A percentile compares a stretch with the other conserved stretches of the same genome.
phyloP scores from a whole-genome alignment of 2,797 vertebrate species.

The Lutjanus campechanus region DNA sequence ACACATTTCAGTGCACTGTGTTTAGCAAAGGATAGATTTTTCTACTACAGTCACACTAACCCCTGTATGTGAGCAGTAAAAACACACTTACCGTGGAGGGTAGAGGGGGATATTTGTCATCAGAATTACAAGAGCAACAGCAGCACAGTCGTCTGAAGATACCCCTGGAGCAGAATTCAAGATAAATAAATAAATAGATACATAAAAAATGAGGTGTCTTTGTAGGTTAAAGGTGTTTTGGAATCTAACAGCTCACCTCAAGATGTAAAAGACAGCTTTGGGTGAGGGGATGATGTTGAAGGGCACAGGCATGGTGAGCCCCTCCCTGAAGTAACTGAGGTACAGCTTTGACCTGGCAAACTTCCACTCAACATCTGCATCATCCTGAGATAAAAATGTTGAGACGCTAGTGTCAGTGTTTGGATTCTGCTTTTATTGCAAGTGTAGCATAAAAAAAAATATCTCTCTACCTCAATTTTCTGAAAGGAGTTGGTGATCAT shows the following conservation, averaged over 20 bases:
- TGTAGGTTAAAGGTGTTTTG: background rate
- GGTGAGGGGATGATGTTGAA: conserved; percentile 94
- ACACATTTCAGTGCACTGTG: background rate
- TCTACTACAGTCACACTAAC: background rate
- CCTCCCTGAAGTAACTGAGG: conserved; percentile 92
- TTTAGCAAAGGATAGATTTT: background rate
- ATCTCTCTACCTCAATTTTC: conserved; percentile 90
- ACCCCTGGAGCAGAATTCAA: conserved; percentile 75
- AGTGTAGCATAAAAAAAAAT: background rate
- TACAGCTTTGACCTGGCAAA: conserved; percentile 94
- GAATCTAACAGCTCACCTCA: conserved; percentile 80
- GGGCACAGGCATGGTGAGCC: conserved; percentile 92
- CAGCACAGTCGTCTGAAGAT: conserved; percentile 86
- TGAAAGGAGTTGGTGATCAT: conserved; percentile 97
- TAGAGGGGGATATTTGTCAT: conserved; percentile 85
- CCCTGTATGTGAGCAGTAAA: background rate
- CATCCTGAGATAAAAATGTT: conserved; percentile 81
- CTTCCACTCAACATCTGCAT: conserved; percentile 95
- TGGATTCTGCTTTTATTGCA: background rate
- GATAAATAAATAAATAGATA: background rate
- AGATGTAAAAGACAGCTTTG: conserved; percentile 88
- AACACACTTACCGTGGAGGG: conserved; percentile 83
- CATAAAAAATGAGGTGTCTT: background rate
- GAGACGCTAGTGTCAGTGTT: background rate
- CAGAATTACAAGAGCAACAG: conserved; percentile 80